Base-by-base conservation (phyloP, 2,797 vertebrate genomes). In the Phalloptychus januarius region DNA sequence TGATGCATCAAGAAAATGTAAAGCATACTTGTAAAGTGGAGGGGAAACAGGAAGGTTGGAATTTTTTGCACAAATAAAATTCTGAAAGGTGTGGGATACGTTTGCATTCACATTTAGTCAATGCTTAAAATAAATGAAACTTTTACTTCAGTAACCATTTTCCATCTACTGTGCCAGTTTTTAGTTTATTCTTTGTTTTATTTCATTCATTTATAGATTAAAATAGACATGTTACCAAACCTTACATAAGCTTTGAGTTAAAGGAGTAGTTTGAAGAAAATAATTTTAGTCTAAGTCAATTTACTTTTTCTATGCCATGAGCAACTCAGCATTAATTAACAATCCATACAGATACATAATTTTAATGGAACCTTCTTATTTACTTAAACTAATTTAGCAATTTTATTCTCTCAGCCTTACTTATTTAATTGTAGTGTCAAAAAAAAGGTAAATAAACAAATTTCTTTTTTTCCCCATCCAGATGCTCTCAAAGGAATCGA, bases 401-500 rank as follows among this genome's bases (percentile, higher is more conserved):
- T 33, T 7, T 16, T 46, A 46, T 56, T 74, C 50, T 48, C 45
- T 67, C 8, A 28, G n/a, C n/a, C 16, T 33, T 75, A 2, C 15
- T 38, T 45, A 40, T 31, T 3, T 18, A 69, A 20, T 3, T 4
- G 15, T 48, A 1, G 2, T 54, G 23, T 42, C 20, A 52, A 38
- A 40, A 42, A 74, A 45, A 23, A 33, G 3, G n/a, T 63, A 70
- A 40, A 28, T 70, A 70, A 58, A 45, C 78, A 65, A 72, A 25
- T 56, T 12, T 72, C 20, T 79, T 50, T 54, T 50, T 73, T 46
- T 73, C 28, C 36, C 65, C 20, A 16, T 44, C n/a, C 94, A 99
- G 98, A 96, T 99, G 98, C 86, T 98, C 97, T 65, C 96, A 97
- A 90, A 95, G 92, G 93, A 98, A 97, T 88, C 95, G 96, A 0